Evolutionary conservation across 2,797 vertebrate species (phyloP).

Genomic region (Borostomias antarcticus): DNA sequence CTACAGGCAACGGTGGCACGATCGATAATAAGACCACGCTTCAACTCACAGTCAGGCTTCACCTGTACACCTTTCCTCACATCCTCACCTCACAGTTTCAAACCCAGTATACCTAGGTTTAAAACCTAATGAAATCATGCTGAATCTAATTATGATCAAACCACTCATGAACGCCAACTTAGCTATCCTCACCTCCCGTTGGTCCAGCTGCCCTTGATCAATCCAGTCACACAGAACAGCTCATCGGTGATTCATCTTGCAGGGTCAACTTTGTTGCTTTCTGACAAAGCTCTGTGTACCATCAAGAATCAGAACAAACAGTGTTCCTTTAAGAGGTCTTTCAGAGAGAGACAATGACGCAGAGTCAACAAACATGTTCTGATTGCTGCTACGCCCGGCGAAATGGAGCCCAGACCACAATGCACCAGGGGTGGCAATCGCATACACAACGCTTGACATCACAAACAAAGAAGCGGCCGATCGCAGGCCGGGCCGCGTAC

Average conservation of each 20-base stretch:
- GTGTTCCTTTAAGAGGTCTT: slow-evolving; percentile 42
- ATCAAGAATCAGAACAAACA: slow-evolving; percentile 44
- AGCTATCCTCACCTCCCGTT: slow-evolving; percentile 11
- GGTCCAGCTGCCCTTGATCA: slow-evolving; percentile 10
- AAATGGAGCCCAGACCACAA: slow-evolving; percentile 46
- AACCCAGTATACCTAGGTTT: neutral
- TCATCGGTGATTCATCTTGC: slow-evolving; percentile 38
- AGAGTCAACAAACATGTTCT: slow-evolving; percentile 62
- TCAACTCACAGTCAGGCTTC: neutral
- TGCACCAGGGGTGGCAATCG: slow-evolving; percentile 28
- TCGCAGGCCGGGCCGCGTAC: slow-evolving; percentile 17
- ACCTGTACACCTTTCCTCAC: neutral
- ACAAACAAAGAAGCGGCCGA: slow-evolving; percentile 23
- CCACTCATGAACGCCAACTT: slow-evolving; percentile 18
- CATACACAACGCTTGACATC: slow-evolving; percentile 14
- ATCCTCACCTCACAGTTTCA: neutral
- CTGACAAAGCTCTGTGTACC: slow-evolving; percentile 39
- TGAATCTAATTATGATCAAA: no score
- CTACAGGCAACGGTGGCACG: slow-evolving; percentile 20
- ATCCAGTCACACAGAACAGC: slow-evolving; percentile 21
- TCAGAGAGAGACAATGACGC: slow-evolving; percentile 54
- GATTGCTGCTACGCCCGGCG: slow-evolving; percentile 50
- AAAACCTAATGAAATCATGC: slow-evolving; percentile 7
- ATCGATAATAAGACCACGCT: neutral
- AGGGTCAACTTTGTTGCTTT: slow-evolving; percentile 50